phyloP scores from a whole-genome alignment of 2,797 vertebrate species.

The Hippopotamyrus pictus region DNA sequence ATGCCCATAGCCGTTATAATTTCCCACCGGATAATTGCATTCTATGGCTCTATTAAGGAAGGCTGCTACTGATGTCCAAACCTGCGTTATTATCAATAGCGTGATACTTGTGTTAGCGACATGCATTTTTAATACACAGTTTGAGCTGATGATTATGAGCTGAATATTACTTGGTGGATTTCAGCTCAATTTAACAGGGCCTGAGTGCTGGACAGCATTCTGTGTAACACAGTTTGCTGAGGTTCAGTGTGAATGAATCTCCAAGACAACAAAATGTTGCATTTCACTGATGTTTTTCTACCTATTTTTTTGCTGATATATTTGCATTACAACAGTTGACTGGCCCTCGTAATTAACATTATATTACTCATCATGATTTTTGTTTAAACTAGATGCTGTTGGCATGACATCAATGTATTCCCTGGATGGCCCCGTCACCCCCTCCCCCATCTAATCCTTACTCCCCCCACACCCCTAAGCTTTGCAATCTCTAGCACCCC shows the following conservation, averaged over 20 bases:
- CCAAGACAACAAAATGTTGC: not conserved
- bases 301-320: slow-evolving; percentile 13
- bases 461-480: not conserved
- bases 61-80: not conserved
- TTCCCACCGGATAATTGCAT: not conserved
- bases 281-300: slow-evolving; percentile 7
- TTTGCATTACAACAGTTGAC: slow-evolving; percentile 21
- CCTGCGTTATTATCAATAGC: not conserved
- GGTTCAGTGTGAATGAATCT: not conserved
- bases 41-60: not conserved
- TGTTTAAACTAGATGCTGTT: not conserved
- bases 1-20: not conserved
- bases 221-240: not conserved
- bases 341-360: not conserved
- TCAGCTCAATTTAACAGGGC: not conserved
- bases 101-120: not conserved
- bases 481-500: not conserved
- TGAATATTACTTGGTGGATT: not conserved
- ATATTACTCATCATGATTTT: not conserved
- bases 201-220: not conserved
- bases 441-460: not conserved
- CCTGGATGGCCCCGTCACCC: not conserved
- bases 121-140: not conserved
- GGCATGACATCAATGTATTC: not conserved
- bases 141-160: not conserved